Evolutionary conservation across 2,797 vertebrate genomes (phyloP).

Genomic region (Triplophysa yarkandensis): DNA sequence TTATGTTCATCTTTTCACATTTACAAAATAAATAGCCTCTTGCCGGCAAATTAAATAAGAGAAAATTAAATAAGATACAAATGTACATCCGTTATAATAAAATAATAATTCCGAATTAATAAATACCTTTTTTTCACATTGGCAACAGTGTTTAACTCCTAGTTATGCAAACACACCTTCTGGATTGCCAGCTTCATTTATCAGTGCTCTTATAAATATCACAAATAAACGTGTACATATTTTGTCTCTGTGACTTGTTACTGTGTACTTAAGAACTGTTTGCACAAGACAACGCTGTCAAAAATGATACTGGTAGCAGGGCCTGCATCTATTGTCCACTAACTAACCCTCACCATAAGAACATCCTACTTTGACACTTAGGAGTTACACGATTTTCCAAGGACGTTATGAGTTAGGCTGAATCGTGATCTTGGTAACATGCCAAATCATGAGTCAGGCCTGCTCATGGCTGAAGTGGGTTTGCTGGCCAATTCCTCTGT

Average conservation of each 20-base stretch:
- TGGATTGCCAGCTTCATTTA: background rate
- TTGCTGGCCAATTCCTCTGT: background rate
- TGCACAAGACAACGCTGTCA: background rate
- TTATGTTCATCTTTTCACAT: too few relatives aligned
- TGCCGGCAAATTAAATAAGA: too few relatives aligned
- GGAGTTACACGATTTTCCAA: constrained; percentile 13
- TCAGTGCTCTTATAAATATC: constrained; percentile 18
- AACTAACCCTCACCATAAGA: constrained; percentile 1
- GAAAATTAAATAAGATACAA: too few relatives aligned
- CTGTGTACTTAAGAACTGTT: background rate
- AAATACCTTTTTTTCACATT: too few relatives aligned
- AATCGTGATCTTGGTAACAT: constrained; percentile 1
- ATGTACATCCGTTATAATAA: too few relatives aligned
- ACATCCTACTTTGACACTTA: constrained; percentile 7
- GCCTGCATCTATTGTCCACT: background rate
- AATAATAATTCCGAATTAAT: too few relatives aligned
- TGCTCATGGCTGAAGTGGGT: background rate
- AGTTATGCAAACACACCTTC: background rate
- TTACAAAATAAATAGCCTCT: too few relatives aligned
- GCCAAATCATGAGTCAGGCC: background rate
- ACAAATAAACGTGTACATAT: background rate
- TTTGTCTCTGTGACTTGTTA: background rate
- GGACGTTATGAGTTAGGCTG: background rate
- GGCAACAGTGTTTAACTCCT: background rate
- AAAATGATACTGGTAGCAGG: background rate